These are phyloP conservation scores for Etheostoma cragini DNA, from an alignment of 2,113 vertebrate genomes.

Conservation along the genomic window DNA sequence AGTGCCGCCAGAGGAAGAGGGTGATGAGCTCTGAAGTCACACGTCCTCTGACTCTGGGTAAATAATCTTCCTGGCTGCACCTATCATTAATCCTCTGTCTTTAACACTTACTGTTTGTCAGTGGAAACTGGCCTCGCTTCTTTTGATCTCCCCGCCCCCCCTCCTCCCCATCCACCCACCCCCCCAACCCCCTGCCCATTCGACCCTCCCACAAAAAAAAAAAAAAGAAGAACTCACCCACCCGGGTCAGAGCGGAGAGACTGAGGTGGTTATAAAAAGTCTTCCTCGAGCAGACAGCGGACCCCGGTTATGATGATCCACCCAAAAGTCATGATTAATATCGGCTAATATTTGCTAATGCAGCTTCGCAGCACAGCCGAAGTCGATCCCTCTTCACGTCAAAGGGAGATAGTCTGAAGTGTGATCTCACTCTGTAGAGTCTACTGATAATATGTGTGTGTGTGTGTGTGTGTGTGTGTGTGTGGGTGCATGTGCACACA, in stretches of 20 bases:
- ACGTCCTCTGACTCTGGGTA: constrained; percentile 75
- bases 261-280: constrained; percentile 33
- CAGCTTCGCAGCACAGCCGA: constrained; percentile 41
- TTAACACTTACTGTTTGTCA: constrained; percentile 80
- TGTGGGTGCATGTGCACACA: constrained; percentile 61
- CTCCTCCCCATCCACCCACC: too few species aligned
- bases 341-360: constrained; percentile 73
- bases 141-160: constrained; percentile 70
- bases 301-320: constrained; percentile 34
- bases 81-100: constrained; percentile 76
- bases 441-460: constrained; percentile 38
- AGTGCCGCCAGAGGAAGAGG: constrained; percentile 67
- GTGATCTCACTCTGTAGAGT: constrained; percentile 53
- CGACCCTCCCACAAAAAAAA: constrained; percentile 32
- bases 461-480: constrained; percentile 49
- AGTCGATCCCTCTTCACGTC: constrained; percentile 42
- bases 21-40: constrained; percentile 73
- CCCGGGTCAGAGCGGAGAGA: constrained; percentile 20
- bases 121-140: constrained; percentile 64
- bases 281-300: constrained; percentile 41
- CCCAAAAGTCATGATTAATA: constrained; percentile 57
- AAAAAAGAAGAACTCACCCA: constrained; percentile 17
- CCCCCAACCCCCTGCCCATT: constrained; percentile 1
- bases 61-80: constrained; percentile 73
- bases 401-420: constrained; percentile 44